phyloP scores from a whole-genome alignment of 2,113 vertebrate genomes.

The Megaleporinus macrocephalus region DNA sequence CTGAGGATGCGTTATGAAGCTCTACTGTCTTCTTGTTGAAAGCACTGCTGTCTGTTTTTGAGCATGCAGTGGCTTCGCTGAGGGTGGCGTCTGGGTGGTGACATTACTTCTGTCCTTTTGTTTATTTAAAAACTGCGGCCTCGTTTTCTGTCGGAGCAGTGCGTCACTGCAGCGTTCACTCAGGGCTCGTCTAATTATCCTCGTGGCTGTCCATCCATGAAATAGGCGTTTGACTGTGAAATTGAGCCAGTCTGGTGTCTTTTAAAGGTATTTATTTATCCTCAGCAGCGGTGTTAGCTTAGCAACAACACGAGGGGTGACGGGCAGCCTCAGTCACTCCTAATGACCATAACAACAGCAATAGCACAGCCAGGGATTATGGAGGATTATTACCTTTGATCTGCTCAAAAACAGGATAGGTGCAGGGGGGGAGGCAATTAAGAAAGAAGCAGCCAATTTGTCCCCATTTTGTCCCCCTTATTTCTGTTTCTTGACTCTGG shows the following conservation, averaged over 20 bases:
- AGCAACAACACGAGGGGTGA: constrained; percentile 39
- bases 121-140: background rate
- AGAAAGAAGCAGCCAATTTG: constrained; percentile 20
- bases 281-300: constrained; percentile 21
- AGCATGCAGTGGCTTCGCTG: too few species aligned
- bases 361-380: constrained; percentile 53
- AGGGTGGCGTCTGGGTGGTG: background rate
- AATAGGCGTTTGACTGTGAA: constrained; percentile 54
- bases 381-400: constrained; percentile 61
- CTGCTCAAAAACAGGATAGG: constrained; percentile 48
- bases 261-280: background rate
- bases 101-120: background rate
- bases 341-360: constrained; percentile 47
- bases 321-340: constrained; percentile 11
- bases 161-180: constrained; percentile 29
- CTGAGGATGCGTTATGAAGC: too few species aligned
- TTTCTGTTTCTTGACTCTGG: background rate
- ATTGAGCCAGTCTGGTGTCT: constrained; percentile 41
- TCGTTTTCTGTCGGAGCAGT: constrained; percentile 4
- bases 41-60: too few species aligned
- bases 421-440: constrained; percentile 29
- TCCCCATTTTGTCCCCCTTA: too few species aligned
- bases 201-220: constrained; percentile 40
- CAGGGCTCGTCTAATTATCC: constrained; percentile 50
- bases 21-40: too few species aligned